Conservation (phyloP, 2,797 vertebrate species). For the Ctenopoma kingsleyae region DNA sequence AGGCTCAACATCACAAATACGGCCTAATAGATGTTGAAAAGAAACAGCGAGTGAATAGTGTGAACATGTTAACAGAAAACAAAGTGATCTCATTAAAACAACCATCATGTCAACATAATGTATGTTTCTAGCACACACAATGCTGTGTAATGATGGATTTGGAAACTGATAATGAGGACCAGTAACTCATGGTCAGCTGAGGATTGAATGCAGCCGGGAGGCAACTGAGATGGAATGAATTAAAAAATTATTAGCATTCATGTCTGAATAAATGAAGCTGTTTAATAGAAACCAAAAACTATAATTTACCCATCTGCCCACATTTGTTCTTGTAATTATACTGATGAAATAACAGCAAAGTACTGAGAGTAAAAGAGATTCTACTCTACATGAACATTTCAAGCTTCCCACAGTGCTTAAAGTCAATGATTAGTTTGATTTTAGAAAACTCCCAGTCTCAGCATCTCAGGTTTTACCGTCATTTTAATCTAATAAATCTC, state of each 20-base stretch:
- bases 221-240: constrained; percentile 16
- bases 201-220: constrained; percentile 9
- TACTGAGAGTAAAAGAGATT: not conserved
- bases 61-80: constrained; percentile 12
- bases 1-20: not conserved
- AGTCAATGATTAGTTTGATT: constrained; percentile 6
- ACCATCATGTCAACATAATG: not conserved
- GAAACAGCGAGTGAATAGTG: not conserved
- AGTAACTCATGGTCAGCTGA: constrained; percentile 14
- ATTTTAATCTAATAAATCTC: not conserved
- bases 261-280: constrained; percentile 16
- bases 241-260: constrained; percentile 20
- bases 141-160: not conserved
- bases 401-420: not conserved
- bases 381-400: not conserved
- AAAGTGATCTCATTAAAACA: constrained; percentile 20
- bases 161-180: constrained; percentile 22
- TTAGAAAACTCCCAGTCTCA: not conserved
- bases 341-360: not conserved
- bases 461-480: not conserved
- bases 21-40: constrained; percentile 13
- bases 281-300: constrained; percentile 12
- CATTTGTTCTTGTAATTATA: constrained; percentile 12
- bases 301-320: not conserved
- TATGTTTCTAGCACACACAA: constrained; percentile 7